Percentiles rank a stretch among this genome's conserved stretches.
Conservation (phyloP, 1,140 invertebrate species). For the Ostrea denselamellosa region DNA sequence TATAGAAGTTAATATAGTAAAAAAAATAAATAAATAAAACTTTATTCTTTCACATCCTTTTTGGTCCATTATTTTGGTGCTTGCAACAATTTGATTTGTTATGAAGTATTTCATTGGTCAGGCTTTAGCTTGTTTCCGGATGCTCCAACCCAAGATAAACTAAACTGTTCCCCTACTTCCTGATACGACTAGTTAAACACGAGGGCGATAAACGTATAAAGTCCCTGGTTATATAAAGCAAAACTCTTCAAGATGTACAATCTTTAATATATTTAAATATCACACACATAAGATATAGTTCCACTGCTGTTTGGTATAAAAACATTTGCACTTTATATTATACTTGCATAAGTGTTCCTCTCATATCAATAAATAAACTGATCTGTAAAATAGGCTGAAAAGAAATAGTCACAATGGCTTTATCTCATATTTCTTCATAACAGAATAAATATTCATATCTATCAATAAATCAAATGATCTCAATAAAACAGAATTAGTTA, state of each 20-base stretch:
- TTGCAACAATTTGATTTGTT: too few species aligned
- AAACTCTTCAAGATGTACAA: slow-evolving; percentile 8
- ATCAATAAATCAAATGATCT: not conserved
- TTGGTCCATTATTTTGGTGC: too few species aligned
- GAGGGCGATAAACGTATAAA: too few species aligned
- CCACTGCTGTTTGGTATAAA: slow-evolving; percentile 35
- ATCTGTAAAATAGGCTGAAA: slow-evolving; percentile 29
- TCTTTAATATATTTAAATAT: slow-evolving; percentile 35
- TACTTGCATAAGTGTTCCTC: slow-evolving; percentile 31
- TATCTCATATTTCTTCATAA: not conserved
- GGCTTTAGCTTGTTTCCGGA: too few species aligned
- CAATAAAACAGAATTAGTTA: not conserved
- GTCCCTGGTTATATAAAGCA: not conserved
- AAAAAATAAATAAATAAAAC: too few species aligned
- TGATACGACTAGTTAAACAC: too few species aligned
- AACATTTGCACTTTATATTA: slow-evolving; percentile 27
- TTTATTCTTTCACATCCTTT: too few species aligned
- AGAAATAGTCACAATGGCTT: not conserved
- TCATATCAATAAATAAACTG: slow-evolving; percentile 26
- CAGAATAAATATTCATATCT: slow-evolving; percentile 34
- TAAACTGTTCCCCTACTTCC: too few species aligned
- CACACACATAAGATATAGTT: slow-evolving; percentile 32
- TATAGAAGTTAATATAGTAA: too few species aligned
- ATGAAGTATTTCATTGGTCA: too few species aligned
- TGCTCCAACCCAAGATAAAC: too few species aligned